Conservation (phyloP, 1,140 invertebrate species). For the Dermatophagoides farinae region DNA sequence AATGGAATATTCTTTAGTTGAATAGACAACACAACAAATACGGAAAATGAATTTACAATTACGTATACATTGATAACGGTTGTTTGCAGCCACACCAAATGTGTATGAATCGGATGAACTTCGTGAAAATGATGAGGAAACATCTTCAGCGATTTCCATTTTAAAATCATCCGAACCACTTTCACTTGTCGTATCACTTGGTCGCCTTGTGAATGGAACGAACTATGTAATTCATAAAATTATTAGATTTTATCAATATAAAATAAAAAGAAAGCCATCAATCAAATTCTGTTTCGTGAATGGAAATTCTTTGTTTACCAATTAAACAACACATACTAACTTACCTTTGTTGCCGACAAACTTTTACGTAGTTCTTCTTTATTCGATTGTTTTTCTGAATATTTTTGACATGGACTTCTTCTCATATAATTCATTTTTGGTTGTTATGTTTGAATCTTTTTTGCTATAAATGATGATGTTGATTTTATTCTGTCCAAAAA, state of each 20-base stretch:
- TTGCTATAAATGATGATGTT: no score
- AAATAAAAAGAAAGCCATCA: background rate
- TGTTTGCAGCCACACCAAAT: background rate
- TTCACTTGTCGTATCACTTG: slow-evolving; percentile 1
- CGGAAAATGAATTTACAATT: background rate
- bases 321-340: background rate
- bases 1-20: background rate
- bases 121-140: slow-evolving; percentile 6
- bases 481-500: no score
- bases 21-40: background rate
- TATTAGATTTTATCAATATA: background rate
- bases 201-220: background rate
- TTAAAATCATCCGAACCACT: slow-evolving; percentile 8
- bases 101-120: background rate
- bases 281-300: background rate
- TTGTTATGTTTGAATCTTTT: background rate
- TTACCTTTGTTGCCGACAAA: background rate
- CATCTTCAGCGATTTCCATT: background rate
- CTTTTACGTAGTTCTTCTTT: background rate
- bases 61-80: slow-evolving; percentile 3
- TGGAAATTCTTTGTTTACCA: background rate
- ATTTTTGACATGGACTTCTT: slow-evolving; percentile 2
- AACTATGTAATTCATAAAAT: background rate
- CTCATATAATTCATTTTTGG: background rate
- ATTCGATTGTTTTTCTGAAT: background rate